These are phyloP conservation scores for Enteromius treurensis DNA, from an alignment of 2,797 vertebrate genomes.

Conservation along the genomic window DNA sequence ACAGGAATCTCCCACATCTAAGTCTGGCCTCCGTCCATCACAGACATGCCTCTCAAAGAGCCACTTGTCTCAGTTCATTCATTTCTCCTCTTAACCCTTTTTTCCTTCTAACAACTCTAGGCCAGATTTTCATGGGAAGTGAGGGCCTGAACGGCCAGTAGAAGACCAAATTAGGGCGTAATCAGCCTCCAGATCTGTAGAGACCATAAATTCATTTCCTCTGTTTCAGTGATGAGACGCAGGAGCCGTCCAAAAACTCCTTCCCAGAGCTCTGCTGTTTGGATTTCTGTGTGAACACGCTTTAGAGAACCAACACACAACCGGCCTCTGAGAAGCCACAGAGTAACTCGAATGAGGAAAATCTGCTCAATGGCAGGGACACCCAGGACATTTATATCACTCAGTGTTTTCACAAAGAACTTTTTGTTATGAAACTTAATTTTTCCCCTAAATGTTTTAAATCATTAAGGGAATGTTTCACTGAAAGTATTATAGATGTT, in stretches of 20 bases:
- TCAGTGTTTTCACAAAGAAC: background rate
- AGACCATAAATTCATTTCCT: slow-evolving; percentile 72
- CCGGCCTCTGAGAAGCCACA: slow-evolving; percentile 65
- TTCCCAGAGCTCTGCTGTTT: slow-evolving; percentile 68
- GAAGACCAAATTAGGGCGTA: slow-evolving; percentile 73
- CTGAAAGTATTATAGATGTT: background rate
- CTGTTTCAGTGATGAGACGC: slow-evolving; percentile 72
- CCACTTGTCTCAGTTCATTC: slow-evolving; percentile 63
- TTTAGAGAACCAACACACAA: slow-evolving; percentile 63
- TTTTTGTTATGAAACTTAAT: background rate
- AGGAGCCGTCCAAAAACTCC: slow-evolving; percentile 66
- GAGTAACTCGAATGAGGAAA: slow-evolving; percentile 73
- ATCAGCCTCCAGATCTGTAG: slow-evolving; percentile 75
- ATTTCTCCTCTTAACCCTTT: slow-evolving; percentile 56
- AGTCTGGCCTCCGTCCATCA: slow-evolving; percentile 18
- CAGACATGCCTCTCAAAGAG: slow-evolving; percentile 56
- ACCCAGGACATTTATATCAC: background rate
- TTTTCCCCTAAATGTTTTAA: too few relatives aligned
- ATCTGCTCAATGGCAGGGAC: slow-evolving; percentile 66
- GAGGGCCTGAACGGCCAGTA: slow-evolving; percentile 59
- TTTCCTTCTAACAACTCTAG: slow-evolving; percentile 50
- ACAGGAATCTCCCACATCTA: slow-evolving; percentile 45
- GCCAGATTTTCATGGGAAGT: slow-evolving; percentile 77
- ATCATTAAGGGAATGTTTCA: background rate
- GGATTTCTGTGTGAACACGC: slow-evolving; percentile 58